Percentiles rank a stretch among this genome's conserved stretches.
phyloP scores from a whole-genome alignment of 2,113 vertebrate genomes.

The Oceanodroma tethys region DNA sequence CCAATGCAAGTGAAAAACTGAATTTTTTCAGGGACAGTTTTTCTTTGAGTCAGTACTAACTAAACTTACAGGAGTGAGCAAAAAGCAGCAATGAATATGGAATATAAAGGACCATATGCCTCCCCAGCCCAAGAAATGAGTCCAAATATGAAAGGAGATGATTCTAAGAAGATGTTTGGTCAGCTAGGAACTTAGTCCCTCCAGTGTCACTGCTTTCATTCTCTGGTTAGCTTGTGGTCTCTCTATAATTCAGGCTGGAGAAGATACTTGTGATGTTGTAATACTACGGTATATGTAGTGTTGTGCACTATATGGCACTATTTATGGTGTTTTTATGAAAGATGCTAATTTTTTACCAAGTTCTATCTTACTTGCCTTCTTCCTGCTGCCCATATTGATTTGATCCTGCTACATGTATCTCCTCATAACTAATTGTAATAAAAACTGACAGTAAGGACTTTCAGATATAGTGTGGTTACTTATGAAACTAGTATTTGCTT shows the following conservation, averaged over 20 bases:
- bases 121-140: not conserved
- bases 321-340: not conserved
- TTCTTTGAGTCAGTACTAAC: not conserved
- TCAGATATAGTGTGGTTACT: not conserved
- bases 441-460: not conserved
- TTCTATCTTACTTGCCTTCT: not conserved
- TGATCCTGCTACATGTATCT: not conserved
- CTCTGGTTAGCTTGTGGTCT: not conserved
- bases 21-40: not conserved
- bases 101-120: not conserved
- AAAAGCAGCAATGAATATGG: not conserved
- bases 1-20: not conserved
- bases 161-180: not conserved
- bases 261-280: not conserved
- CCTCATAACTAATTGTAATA: not conserved
- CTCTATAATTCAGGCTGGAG: not conserved
- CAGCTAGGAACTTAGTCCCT: not conserved
- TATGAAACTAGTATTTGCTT: not conserved
- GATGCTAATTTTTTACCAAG: not conserved
- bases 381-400: not conserved
- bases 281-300: fast-evolving
- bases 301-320: not conserved
- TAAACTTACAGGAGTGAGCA: not conserved
- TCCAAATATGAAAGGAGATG: not conserved
- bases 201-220: not conserved